Percentiles rank a stretch among this genome's conserved stretches.
phyloP scores from a whole-genome alignment of 2,113 vertebrate species.

The Paratilapia polleni region DNA sequence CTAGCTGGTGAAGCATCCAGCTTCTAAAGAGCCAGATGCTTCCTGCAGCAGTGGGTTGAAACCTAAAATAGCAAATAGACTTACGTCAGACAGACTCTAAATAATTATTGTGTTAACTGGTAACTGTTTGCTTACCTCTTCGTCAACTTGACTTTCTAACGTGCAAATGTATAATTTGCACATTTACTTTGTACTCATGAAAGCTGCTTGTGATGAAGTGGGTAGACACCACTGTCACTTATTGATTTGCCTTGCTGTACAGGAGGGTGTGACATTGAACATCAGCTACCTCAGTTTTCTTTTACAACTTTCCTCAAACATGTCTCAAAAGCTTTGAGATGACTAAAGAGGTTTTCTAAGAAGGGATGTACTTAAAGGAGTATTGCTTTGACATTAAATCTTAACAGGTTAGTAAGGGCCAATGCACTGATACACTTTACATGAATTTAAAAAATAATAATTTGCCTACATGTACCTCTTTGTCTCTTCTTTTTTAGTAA shows the following conservation, averaged over 20 bases:
- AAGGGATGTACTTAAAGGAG: neutral
- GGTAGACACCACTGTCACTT: neutral
- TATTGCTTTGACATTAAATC: neutral
- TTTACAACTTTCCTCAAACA: neutral
- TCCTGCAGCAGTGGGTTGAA: neutral
- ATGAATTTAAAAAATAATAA: neutral
- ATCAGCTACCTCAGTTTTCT: neutral
- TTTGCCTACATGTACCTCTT: neutral
- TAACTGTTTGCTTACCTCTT: neutral
- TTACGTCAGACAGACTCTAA: neutral
- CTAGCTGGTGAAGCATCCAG: neutral
- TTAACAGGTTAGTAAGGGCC: neutral
- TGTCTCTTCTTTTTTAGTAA: neutral
- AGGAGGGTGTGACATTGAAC: neutral
- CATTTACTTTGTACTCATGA: neutral
- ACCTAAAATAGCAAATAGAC: neutral
- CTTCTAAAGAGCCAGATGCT: neutral
- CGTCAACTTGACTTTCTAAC: neutral
- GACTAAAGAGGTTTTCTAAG: neutral
- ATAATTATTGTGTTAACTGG: no score
- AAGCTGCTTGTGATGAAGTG: neutral
- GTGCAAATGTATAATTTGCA: neutral
- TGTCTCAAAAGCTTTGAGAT: neutral
- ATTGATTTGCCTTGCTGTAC: neutral
- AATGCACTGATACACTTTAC: neutral